Evolutionary conservation across 64 coral and sea anemone genomes (phyloP), one percentile per base, ranked within the genome.

Genomic region (Montipora efflorescens): DNA sequence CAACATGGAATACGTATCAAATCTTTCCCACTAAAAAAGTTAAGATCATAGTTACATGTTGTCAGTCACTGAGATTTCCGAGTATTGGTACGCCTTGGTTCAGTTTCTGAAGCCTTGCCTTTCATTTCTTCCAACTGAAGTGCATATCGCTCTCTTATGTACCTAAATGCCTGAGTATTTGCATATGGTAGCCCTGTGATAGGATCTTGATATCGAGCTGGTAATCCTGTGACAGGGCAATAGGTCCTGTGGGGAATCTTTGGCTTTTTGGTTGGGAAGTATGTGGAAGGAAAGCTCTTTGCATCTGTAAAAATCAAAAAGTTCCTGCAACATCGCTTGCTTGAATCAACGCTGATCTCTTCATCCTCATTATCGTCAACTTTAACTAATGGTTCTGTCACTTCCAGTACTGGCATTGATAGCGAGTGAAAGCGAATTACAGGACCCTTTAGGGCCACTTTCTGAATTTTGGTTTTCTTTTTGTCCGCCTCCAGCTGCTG

Each of bases 231-330:
- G 16, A 97, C 95, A 16, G 95, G 95, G 43, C 95, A 97, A 20
- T 97, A 97, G 22, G 88, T 91, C 59, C 47, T 91, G 48, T 97
- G 95, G 14, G 93, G 92, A 76, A 46, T 59, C 46, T 95, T 98
- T 15, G 84, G 89, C n/a, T 98, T 98, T 44, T 98, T 95, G 11
- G 87, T 90, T 13, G 96, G 94, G 47, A 98, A 98, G 79, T 95
- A 98, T 19, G 93, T 79, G 90, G 89, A 86, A 15, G 96, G 96
- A 73, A 98, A 98, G 55, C 59, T 98, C 50, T 98, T 98, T 21
- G 96, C 93, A 95, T 98, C 96, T 19, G 96, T 98, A 59, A 98
- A 98, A 12, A 98, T 95, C 59, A 98, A 69, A 48, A 98, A 98
- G 92, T 98, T 98, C 4, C 96, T 77, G 83, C 96, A 95, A 22